Evolutionary conservation across 2,797 vertebrate genomes (phyloP), one percentile per base, ranked within the genome.

Genomic region (Cryptoblepharus egeriae): DNA sequence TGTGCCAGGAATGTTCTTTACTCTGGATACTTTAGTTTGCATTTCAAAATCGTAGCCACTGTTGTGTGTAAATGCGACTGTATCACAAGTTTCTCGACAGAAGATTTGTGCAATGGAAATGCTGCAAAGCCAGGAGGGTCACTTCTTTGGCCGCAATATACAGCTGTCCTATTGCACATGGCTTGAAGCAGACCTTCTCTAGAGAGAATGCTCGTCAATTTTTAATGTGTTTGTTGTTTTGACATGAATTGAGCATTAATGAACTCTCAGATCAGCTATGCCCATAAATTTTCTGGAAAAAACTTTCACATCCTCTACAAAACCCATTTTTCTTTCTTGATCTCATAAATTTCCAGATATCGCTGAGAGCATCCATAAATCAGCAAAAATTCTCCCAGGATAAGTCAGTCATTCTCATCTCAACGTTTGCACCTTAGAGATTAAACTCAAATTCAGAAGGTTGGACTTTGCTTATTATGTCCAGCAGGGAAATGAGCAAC

Each of bases 221-320:
- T 74, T 55, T 42, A 49, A 72, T 37, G 61, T 30, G 28, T 74
- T 74, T 65, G 30, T 74, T 74, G 55, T 74, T 65, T 74, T 65
- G 70, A 73, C 42, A 55, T 39, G 61, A 80, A 73, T 64, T 72
- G 70, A 80, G 42, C n/a, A 52, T 63, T 80, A 74, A 81, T 74
- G 70, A 73, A 72, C 61, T 52, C 60, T 64, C 61, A 65, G 26
- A 49, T 81, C 42, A 81, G 70, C 79, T 52, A 39, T 10, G 7
- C 63, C 61, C 60, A 55, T 81, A 74, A 37, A 65, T 74, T 74
- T 30, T 64, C 79, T n/a, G 20, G 71, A 15, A 80, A n/a, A 81
- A 73, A 30, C 70, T 65, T 57, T 81, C 35, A 37, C 61, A 65
- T 65, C 45, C 26, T 24, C 70, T n/a, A n/a, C 15, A 18, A 73